Evolutionary conservation across 2,113 vertebrate species (phyloP).

Genomic region (Burhinus bistriatus): DNA sequence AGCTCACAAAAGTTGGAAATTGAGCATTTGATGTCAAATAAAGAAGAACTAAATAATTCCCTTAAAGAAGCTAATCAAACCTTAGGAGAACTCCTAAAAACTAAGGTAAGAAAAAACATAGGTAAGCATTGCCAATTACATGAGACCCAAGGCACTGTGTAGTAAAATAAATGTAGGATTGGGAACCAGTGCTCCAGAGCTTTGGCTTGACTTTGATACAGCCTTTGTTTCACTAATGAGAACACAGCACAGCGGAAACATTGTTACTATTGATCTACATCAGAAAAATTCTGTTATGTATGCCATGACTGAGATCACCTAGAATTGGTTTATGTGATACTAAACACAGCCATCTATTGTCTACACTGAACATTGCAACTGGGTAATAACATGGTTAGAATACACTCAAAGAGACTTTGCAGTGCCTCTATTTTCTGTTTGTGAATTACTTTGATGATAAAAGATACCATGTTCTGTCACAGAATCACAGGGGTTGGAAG

Average conservation of each 20-base stretch:
- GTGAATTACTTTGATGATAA: neutral
- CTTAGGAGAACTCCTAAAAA: slow-evolving; percentile 49
- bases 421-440: neutral
- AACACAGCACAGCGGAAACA: neutral
- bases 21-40: slow-evolving; percentile 58
- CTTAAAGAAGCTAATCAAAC: slow-evolving; percentile 50
- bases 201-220: neutral
- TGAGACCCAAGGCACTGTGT: neutral
- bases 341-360: neutral
- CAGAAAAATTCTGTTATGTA: neutral
- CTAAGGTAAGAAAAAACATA: slow-evolving; percentile 43
- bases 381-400: neutral
- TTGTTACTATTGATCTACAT: neutral
- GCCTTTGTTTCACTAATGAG: neutral
- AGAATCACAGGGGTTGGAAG: no score
- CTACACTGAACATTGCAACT: neutral
- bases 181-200: neutral
- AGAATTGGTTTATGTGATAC: neutral
- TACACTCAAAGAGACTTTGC: neutral
- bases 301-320: neutral
- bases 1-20: slow-evolving; percentile 63
- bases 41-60: slow-evolving; percentile 61
- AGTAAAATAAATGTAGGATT: neutral
- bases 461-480: neutral
- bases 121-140: neutral